phyloP scores from a whole-genome alignment of 2,797 vertebrate species.

The Sternotherus odoratus region DNA sequence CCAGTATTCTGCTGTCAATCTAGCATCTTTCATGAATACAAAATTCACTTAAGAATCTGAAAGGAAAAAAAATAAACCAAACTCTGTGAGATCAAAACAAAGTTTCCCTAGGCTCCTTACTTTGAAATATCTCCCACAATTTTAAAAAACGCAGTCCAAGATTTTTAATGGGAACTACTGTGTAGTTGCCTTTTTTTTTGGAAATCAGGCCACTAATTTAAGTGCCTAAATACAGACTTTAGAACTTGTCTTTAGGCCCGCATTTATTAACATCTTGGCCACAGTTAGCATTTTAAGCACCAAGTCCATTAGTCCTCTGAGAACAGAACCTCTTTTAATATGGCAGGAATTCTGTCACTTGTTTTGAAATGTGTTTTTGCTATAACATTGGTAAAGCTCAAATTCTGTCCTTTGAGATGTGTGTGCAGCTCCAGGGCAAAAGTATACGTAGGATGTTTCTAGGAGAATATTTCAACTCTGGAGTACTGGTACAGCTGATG shows the following conservation, averaged over 20 bases:
- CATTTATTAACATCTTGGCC: background rate
- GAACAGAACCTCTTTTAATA: background rate
- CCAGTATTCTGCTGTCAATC: background rate
- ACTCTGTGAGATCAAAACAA: background rate
- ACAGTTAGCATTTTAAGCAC: background rate
- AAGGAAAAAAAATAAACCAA: background rate
- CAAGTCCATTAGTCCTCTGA: background rate
- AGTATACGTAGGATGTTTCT: background rate
- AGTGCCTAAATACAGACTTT: background rate
- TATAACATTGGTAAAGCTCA: background rate
- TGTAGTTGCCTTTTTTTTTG: background rate
- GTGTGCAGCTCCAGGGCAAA: background rate
- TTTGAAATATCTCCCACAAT: background rate
- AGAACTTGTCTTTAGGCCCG: background rate
- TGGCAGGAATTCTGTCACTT: background rate
- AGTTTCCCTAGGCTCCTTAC: background rate
- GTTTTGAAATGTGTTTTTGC: background rate
- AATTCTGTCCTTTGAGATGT: background rate
- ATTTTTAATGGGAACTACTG: background rate
- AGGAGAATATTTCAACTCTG: constrained; percentile 48
- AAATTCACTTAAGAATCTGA: background rate
- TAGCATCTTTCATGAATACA: background rate
- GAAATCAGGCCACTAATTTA: background rate
- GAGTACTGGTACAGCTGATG: constrained; percentile 52
- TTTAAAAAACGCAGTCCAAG: background rate